Evolutionary conservation across 1,140 invertebrate genomes (phyloP).

Genomic region (Daktulosphaira vitifoliae): DNA sequence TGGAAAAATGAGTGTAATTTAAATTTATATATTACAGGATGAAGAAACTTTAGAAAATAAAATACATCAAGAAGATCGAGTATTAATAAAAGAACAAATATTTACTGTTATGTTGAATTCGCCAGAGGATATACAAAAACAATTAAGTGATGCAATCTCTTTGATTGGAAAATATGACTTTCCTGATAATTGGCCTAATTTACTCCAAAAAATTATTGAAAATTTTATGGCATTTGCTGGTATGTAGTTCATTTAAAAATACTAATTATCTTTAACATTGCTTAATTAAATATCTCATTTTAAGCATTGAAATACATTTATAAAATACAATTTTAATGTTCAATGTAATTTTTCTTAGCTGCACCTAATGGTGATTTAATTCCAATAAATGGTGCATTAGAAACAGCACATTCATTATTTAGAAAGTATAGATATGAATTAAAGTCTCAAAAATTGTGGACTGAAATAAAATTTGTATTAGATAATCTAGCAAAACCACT

Average conservation of each 20-base stretch:
- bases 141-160: constrained; percentile 90
- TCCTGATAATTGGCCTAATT: constrained; percentile 84
- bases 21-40: too few species aligned
- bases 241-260: neutral
- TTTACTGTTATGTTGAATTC: constrained; percentile 87
- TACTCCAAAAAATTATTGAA: constrained; percentile 84
- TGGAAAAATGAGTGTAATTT: too few species aligned
- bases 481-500: constrained; percentile 87
- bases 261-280: too few species aligned
- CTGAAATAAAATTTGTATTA: constrained; percentile 93
- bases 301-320: too few species aligned
- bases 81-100: constrained; percentile 74
- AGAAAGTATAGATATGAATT: constrained; percentile 93
- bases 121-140: constrained; percentile 81
- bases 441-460: constrained; percentile 88
- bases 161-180: constrained; percentile 93
- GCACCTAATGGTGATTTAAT: constrained; percentile 67
- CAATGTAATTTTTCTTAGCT: neutral
- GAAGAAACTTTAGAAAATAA: constrained; percentile 65
- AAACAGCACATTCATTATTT: constrained; percentile 92
- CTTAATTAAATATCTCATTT: too few species aligned
- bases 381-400: constrained; percentile 87
- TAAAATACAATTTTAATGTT: neutral
- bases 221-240: constrained; percentile 62
- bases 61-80: constrained; percentile 71